Percentiles rank a stretch among this genome's conserved stretches.
Conservation (phyloP, 2,888 invertebrate genomes). For the Brachypterus glaber region DNA sequence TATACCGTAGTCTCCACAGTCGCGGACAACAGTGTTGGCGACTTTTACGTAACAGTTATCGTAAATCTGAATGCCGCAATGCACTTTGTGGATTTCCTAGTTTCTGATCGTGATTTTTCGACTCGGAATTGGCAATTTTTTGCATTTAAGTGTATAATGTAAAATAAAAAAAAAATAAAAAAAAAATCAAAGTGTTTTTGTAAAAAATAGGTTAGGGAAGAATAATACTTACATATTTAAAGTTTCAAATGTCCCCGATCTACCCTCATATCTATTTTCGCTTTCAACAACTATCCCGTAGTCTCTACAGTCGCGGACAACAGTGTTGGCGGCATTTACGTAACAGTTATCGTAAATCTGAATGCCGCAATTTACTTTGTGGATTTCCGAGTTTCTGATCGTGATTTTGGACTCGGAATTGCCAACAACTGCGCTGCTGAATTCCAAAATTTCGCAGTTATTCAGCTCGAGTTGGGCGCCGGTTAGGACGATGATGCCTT, state of each 20-base stretch:
- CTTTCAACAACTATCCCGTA: slow-evolving; percentile 46
- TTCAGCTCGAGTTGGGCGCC: slow-evolving; percentile 40
- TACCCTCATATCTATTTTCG: slow-evolving; percentile 27
- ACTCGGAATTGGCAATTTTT: slow-evolving; percentile 39
- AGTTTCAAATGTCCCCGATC: slow-evolving; percentile 30
- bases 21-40: slow-evolving; percentile 36
- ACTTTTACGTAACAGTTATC: slow-evolving; percentile 38
- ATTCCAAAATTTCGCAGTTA: slow-evolving; percentile 43
- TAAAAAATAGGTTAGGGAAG: slow-evolving; percentile 1
- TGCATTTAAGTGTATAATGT: no score
- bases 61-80: slow-evolving; percentile 38
- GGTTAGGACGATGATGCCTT: slow-evolving; percentile 46
- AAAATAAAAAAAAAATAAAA: slow-evolving; percentile 4
- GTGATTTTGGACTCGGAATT: slow-evolving; percentile 38
- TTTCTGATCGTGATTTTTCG: slow-evolving; percentile 35
- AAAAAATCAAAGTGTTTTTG: no score
- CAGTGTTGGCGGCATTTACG: slow-evolving; percentile 34
- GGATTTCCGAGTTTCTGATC: slow-evolving; percentile 33
- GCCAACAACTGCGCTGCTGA: slow-evolving; percentile 45
- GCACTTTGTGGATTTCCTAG: slow-evolving; percentile 32
- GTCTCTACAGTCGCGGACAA: slow-evolving; percentile 40
- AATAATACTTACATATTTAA: slow-evolving; percentile 31
- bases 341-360: slow-evolving; percentile 41
- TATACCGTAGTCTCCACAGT: slow-evolving; percentile 45
- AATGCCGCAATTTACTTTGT: slow-evolving; percentile 33